Base-by-base conservation (phyloP, 2,797 vertebrate species). In the Peromyscus aztecus region DNA sequence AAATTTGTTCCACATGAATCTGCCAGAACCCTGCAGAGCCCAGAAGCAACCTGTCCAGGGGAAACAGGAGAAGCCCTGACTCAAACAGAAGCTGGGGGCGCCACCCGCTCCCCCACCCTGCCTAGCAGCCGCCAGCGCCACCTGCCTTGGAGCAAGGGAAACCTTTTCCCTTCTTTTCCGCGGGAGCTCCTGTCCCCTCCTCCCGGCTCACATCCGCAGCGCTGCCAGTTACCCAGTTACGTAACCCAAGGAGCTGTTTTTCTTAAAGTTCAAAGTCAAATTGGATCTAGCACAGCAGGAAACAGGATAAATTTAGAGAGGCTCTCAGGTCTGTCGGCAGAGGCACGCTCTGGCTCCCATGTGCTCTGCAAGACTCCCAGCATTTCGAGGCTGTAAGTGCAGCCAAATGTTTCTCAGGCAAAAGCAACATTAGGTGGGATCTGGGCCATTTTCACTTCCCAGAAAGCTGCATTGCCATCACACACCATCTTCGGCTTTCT, bases 181-280 rank as follows among this genome's bases (percentile, higher is more conserved):
- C 82, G 21, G 6, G 69, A 23, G 31, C 69, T 92, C 81, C 91
- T 78, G 46, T 52, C 7, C 16, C 80, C 19, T 95, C 86, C 85
- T 75, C 61, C 84, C 6, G 3, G 49, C 96, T 96, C 85, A 46
- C 2, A 52, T 23, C 27, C 69, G 29, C 0, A 24, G n/a, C 0
- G 46, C 3, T 75, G 34, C 49, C 46, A 16, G 46, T 95, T 97
- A 49, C 52, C 49, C 46, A 16, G 46, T 95, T 97, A 49, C 49
- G 13, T 84, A 89, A 96, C 94, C 40, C 84, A 10, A 43, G 27
- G 84, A 94, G 93, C 87, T 69, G 88, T 92, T 69, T 84, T 95
- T 97, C 75, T 93, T 89, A 59, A 98, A 97, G 71, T 46, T 98
- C 96, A 96, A 90, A 80, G 59, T 96, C 81, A 46, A 43, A 97